Evolutionary conservation across 2,113 vertebrate genomes (phyloP).

Genomic region (Ondatra zibethicus): DNA sequence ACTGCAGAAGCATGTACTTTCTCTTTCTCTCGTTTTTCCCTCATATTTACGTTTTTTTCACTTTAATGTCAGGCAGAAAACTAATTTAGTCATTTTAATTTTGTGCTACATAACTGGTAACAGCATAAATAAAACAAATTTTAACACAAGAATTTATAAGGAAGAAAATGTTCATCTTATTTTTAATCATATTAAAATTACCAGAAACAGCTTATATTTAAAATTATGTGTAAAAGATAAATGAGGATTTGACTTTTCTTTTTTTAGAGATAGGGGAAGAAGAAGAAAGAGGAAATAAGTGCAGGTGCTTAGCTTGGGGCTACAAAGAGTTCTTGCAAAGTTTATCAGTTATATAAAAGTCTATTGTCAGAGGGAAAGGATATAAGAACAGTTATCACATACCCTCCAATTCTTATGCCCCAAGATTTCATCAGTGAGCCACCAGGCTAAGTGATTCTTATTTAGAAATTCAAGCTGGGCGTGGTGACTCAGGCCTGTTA

Average conservation of each 20-base stretch:
- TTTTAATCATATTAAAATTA: conserved; percentile 76
- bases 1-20: background rate
- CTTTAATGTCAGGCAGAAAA: conserved; percentile 53
- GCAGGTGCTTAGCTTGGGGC: conserved; percentile 75
- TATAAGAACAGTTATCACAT: background rate
- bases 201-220: conserved; percentile 75
- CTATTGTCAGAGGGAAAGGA: background rate
- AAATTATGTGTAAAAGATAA: conserved; percentile 76
- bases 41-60: conserved; percentile 65
- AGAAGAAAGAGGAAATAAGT: conserved; percentile 83
- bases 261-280: conserved; percentile 81
- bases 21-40: conserved; percentile 29
- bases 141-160: conserved; percentile 69
- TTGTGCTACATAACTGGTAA: conserved; percentile 50
- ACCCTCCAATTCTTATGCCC: background rate
- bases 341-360: conserved; percentile 49
- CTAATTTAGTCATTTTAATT: conserved; percentile 66
- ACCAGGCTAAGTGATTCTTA: conserved; percentile 20
- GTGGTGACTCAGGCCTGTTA: background rate
- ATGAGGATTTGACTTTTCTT: conserved; percentile 74
- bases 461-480: conserved; percentile 3
- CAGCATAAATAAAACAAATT: conserved; percentile 65
- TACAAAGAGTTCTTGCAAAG: conserved; percentile 53
- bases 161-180: conserved; percentile 64
- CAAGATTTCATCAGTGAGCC: conserved; percentile 17